phyloP scores from a whole-genome alignment of 2,888 invertebrate species.

The Helobdella robusta region DNA sequence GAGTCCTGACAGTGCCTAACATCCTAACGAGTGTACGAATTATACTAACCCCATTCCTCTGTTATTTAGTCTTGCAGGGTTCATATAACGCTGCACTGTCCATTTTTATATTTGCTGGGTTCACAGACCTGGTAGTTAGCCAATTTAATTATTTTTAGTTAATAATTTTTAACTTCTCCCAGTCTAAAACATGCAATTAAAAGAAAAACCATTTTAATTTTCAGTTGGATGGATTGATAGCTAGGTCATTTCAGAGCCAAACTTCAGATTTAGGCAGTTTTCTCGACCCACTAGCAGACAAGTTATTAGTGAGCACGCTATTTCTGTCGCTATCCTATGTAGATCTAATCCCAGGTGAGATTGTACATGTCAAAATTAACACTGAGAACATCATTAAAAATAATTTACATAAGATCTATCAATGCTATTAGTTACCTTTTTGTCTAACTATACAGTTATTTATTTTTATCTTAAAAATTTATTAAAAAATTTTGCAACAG shows the following conservation, averaged over 20 bases:
- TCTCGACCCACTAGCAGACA: conserved; percentile 92
- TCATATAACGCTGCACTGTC: conserved; percentile 69
- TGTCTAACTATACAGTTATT: conserved; percentile 19
- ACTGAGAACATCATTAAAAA: too few relatives aligned
- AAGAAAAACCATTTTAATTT: conserved; percentile 19
- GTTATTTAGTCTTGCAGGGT: conserved; percentile 73
- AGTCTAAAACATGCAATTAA: background rate
- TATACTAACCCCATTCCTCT: conserved; percentile 73
- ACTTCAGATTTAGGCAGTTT: conserved; percentile 86
- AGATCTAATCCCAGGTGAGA: conserved; percentile 66
- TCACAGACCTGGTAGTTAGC: conserved; percentile 73
- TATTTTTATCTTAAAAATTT: too few relatives aligned
- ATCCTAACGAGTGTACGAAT: conserved; percentile 76
- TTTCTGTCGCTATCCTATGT: conserved; percentile 78
- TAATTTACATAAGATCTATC: too few relatives aligned
- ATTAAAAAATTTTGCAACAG: conserved; percentile 41
- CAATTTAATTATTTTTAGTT: background rate
- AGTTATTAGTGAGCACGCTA: conserved; percentile 77
- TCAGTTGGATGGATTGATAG: conserved; percentile 90
- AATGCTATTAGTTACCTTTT: background rate
- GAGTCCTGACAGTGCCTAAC: conserved; percentile 82
- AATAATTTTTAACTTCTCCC: background rate
- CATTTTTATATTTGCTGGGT: conserved; percentile 72
- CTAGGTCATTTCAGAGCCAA: conserved; percentile 79
- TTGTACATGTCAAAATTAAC: background rate